These are phyloP conservation scores for Erpornis zantholeuca DNA, from an alignment of 2,113 vertebrate genomes.

Conservation along the genomic window DNA sequence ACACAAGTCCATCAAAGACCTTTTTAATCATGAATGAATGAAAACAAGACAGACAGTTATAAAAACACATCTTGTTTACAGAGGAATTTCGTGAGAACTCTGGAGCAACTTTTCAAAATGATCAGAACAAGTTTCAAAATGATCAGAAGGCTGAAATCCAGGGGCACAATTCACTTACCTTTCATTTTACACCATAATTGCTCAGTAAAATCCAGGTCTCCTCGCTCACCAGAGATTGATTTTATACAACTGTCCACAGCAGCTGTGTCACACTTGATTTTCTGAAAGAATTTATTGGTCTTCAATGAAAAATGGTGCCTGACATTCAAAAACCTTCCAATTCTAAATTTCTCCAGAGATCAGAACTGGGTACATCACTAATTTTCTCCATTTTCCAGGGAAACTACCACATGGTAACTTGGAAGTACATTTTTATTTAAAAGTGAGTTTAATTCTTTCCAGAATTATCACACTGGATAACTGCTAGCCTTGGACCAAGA, in stretches of 20 bases:
- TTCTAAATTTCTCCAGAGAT: background rate
- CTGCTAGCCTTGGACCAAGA: background rate
- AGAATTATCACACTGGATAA: background rate
- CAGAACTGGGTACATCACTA: background rate
- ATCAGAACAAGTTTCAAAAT: too few species aligned
- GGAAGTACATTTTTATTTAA: background rate
- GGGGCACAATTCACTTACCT: constrained; percentile 74
- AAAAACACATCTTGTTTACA: too few species aligned
- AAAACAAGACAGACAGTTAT: too few species aligned
- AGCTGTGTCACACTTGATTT: constrained; percentile 67
- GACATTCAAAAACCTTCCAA: background rate
- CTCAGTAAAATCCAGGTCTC: constrained; percentile 92
- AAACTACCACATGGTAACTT: background rate
- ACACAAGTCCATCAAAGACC: too few species aligned
- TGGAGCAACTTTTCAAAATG: too few species aligned
- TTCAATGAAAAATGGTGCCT: background rate
- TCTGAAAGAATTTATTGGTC: constrained; percentile 14
- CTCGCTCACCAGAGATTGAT: constrained; percentile 78
- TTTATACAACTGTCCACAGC: constrained; percentile 76
- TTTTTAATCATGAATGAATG: too few species aligned
- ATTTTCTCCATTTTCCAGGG: background rate
- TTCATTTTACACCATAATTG: constrained; percentile 91
- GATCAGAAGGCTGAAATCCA: too few species aligned
- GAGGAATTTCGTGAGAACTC: too few species aligned
- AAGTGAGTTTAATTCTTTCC: background rate